Base-by-base conservation (phyloP, 2,113 vertebrate species). In the Calyptommatus sinebrachiatus region DNA sequence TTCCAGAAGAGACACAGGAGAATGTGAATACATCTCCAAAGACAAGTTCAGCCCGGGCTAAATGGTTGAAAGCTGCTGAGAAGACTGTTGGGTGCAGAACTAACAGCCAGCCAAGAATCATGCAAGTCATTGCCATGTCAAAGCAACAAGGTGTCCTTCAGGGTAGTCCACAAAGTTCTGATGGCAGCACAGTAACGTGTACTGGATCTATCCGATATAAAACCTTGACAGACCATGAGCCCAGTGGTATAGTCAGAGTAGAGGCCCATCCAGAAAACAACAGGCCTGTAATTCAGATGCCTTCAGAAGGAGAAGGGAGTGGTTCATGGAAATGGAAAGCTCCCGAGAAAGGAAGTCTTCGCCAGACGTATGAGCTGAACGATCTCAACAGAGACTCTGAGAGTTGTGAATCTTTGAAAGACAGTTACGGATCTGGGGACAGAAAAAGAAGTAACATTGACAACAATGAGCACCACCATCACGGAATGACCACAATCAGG, bases 251-350 rank as follows among this genome's bases (percentile, higher is more conserved):
- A 45, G 95, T 99, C 48, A 91, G 98, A 79, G 96, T 99, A 53
- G 98, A 99, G 76, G 98, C 98, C 66, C 98, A 99, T 82, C 98
- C 98, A 0, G 98, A 99, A 91, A 97, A 95, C 84, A 95, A 93
- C 90, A 94, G 93, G 87, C 97, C 97, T 2, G 86, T 97, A 62
- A 97, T 99, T 66, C 98, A 97, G 89, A 95, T 97, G 84, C 97
- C 97, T 0, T 96, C 93, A 0, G 95, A 96, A 87, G 96, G 94
- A 0, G 97, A 99, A 83, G 97, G 97, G 69, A 97, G 96, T 1
- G 96, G 97, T 24, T 98, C 98, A 1, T 99, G 98, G 98, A 97
- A 98, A 83, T 99, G 98, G 98, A 97, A 97, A 71, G 97, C 97
- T 26, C 96, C 97, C 9, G 97, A 98, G 80, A 97, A 97, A 82